These are phyloP conservation scores for Atta texana DNA, from an alignment of 1,140 invertebrate species.

Conservation along the genomic window DNA sequence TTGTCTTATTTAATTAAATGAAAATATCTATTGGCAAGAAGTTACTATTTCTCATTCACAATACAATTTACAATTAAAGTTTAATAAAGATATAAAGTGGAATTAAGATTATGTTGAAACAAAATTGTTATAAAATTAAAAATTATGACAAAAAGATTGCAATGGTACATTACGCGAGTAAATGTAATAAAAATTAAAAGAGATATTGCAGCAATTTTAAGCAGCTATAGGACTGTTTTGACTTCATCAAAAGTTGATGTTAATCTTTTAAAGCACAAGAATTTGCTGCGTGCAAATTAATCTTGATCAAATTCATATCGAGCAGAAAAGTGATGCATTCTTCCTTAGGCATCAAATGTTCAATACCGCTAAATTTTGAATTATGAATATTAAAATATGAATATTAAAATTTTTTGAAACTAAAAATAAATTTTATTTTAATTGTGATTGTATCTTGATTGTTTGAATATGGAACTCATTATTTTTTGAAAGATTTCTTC, in stretches of 20 bases:
- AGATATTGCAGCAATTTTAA: not conserved
- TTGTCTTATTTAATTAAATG: conserved; percentile 28
- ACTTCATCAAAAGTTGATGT: not conserved
- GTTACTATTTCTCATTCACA: not conserved
- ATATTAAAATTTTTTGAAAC: not conserved
- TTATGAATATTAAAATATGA: not conserved
- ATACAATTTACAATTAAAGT: not conserved
- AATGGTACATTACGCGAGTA: not conserved
- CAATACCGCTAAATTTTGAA: not conserved
- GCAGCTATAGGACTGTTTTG: not conserved
- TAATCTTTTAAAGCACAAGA: conserved; percentile 24
- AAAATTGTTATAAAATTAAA: conserved; percentile 28
- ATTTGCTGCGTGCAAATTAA: conserved; percentile 13
- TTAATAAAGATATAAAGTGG: not conserved
- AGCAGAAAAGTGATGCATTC: not conserved
- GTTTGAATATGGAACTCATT: not conserved
- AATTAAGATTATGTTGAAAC: conserved; percentile 4
- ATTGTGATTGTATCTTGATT: not conserved
- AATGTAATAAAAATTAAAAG: conserved; percentile 24
- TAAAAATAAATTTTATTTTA: not conserved
- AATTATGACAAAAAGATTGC: not conserved
- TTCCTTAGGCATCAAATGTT: conserved; percentile 18
- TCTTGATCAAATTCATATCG: not conserved
- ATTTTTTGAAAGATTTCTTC: too few species aligned
- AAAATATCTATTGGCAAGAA: not conserved